A percentile compares a stretch with the other conserved stretches of the same genome.
These are phyloP conservation scores for Polymixis flavicincta DNA, from an alignment of 2,888 invertebrate genomes.

Conservation along the genomic window DNA sequence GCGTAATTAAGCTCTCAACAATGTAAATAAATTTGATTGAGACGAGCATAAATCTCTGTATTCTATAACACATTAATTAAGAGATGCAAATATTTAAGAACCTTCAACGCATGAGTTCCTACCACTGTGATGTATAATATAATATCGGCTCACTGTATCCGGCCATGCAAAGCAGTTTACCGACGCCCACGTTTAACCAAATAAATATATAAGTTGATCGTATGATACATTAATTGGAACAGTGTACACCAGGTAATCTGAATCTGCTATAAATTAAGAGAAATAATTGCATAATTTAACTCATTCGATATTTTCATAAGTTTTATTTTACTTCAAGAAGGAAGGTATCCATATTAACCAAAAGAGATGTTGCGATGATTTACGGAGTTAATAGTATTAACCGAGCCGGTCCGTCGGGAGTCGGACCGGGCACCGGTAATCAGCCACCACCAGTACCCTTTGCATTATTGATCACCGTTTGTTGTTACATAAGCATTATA, in stretches of 20 bases:
- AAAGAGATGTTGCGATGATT: slow-evolving; percentile 22
- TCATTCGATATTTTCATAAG: slow-evolving; percentile 1
- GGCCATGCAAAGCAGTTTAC: slow-evolving; percentile 11
- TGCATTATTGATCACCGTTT: slow-evolving; percentile 65
- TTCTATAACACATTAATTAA: slow-evolving; percentile 56
- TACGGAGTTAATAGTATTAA: slow-evolving; percentile 51
- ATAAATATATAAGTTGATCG: slow-evolving; percentile 6
- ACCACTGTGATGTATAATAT: slow-evolving; percentile 34
- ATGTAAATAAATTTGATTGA: slow-evolving; percentile 69
- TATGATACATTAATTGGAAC: slow-evolving; percentile 37
- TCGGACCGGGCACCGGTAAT: slow-evolving; percentile 60
- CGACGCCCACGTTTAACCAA: background rate
- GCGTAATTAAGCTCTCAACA: slow-evolving; percentile 63
- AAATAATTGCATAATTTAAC: slow-evolving; percentile 9
- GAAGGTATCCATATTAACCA: slow-evolving; percentile 21
- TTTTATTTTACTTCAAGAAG: background rate
- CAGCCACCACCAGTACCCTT: slow-evolving; percentile 49
- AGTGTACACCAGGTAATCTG: background rate
- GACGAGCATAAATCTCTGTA: slow-evolving; percentile 58
- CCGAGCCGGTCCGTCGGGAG: slow-evolving; percentile 43
- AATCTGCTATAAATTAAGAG: background rate
- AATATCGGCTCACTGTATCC: slow-evolving; percentile 20
- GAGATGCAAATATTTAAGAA: slow-evolving; percentile 70
- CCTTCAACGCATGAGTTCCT: slow-evolving; percentile 53
- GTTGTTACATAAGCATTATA: slow-evolving; percentile 50